phyloP scores from a whole-genome alignment of 2,888 invertebrate genomes.

The Junonia oenone region DNA sequence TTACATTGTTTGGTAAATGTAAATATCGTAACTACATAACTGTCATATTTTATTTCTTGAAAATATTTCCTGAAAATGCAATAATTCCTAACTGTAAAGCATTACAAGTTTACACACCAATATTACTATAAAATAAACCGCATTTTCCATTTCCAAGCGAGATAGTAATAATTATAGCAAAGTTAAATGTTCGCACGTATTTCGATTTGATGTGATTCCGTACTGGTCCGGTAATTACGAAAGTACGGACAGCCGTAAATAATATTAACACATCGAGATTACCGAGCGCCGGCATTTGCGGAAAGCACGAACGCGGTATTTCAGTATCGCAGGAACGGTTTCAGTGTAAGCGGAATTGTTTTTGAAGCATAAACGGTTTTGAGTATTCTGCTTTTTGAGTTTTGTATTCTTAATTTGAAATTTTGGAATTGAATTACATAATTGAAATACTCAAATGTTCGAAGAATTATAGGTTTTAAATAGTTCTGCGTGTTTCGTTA shows the following conservation, averaged over 20 bases:
- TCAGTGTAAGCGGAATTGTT: slow-evolving; percentile 35
- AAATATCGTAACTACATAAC: neutral
- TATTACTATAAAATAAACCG: neutral
- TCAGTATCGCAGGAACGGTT: slow-evolving; percentile 39
- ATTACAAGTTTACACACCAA: neutral
- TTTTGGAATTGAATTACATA: too few species aligned
- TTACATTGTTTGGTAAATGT: too few species aligned
- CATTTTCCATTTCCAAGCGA: neutral
- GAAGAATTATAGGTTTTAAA: too few species aligned
- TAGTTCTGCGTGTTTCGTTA: too few species aligned
- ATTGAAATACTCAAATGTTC: too few species aligned
- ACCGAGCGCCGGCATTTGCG: slow-evolving; percentile 60
- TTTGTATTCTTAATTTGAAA: neutral
- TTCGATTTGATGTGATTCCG: slow-evolving; percentile 25
- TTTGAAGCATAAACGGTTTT: neutral
- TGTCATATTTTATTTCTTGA: too few species aligned
- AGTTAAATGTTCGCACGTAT: slow-evolving; percentile 24
- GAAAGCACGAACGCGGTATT: slow-evolving; percentile 68
- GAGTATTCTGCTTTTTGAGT: neutral
- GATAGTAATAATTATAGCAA: slow-evolving; percentile 13
- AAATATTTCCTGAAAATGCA: too few species aligned
- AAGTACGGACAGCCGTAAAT: slow-evolving; percentile 59
- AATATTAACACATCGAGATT: slow-evolving; percentile 76
- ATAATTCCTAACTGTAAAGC: too few species aligned
- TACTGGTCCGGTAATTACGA: slow-evolving; percentile 46